Evolutionary conservation across 2,888 invertebrate genomes (phyloP).

Genomic region (Drosophila diplacantha): DNA sequence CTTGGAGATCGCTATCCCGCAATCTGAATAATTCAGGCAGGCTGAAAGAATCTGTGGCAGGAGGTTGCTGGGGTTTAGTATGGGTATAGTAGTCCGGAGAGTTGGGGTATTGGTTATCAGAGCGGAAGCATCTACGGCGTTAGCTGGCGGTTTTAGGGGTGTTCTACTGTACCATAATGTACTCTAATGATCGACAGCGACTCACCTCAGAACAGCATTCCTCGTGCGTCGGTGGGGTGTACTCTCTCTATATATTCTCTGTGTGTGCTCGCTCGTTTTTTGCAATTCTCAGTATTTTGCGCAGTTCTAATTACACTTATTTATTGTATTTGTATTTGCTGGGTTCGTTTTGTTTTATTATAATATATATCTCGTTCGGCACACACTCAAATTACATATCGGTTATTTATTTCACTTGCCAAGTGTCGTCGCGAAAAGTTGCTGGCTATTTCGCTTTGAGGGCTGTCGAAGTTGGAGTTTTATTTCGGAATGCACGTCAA

Average conservation of each 20-base stretch:
- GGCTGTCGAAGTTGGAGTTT: constrained; percentile 34
- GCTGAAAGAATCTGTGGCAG: constrained; percentile 15
- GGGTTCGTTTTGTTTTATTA: constrained; percentile 21
- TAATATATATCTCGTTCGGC: constrained; percentile 24
- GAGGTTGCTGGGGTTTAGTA: constrained; percentile 18
- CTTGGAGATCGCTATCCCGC: constrained; percentile 28
- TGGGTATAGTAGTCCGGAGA: constrained; percentile 10
- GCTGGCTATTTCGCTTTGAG: constrained; percentile 13
- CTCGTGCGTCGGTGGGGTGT: constrained; percentile 29
- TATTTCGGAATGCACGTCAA: constrained; percentile 51
- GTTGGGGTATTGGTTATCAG: constrained; percentile 24
- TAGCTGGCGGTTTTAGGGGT: constrained; percentile 28
- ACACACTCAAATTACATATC: constrained; percentile 3
- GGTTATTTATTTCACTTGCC: constrained; percentile 31
- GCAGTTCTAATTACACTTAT: constrained; percentile 61
- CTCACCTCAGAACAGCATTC: constrained; percentile 44
- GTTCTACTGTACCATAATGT: constrained; percentile 21
- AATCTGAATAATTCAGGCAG: constrained; percentile 55
- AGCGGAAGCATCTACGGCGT: constrained; percentile 35
- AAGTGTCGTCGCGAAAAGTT: constrained; percentile 34
- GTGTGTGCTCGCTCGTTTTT: constrained; percentile 10
- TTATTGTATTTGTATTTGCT: constrained; percentile 19
- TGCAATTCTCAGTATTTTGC: constrained; percentile 55
- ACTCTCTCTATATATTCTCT: constrained; percentile 1
- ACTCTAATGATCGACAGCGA: constrained; percentile 19